Evolutionary conservation across 2,797 vertebrate genomes (phyloP), one percentile per base, ranked within the genome.

Genomic region (Clarias fuscus): DNA sequence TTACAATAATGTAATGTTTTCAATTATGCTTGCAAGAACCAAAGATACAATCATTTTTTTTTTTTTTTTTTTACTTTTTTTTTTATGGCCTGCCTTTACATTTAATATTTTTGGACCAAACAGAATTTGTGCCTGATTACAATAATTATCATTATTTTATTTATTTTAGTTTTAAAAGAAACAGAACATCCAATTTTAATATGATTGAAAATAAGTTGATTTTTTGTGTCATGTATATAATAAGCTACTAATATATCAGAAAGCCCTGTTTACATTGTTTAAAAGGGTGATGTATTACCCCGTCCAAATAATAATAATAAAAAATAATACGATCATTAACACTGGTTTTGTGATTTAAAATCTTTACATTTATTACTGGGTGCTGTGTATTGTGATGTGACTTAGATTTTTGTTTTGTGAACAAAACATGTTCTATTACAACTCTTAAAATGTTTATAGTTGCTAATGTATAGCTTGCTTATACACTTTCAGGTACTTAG

Each of bases 141-240:
- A 53, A 24, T 56, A 56, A 75, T 20, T 22, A 30, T 13, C 61
- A 59, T 67, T 48, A 4, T 40, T 70, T 83, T 65, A 84, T 79
- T 87, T 84, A 83, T 72, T 84, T 70, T 43, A 68, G 65, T 79
- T 62, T 85, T 20, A 58, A 86, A 86, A 48, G 37, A 7, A 65
- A 27, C 15, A 22, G 68, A 11, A 24, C 43, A 68, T 18, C 40
- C 33, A 43, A 48, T 61, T 77, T 30, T 30, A 84, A 37, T 76
- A 76, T 30, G 33, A 64, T 43, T 33, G 20, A 61, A 58, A 75
- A 37, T 6, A 30, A n/a, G 20, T 68, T 82, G 10, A 75, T 80
- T 56, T 84, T 67, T 43, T 75, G 22, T 64, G 61, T 56, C 73
- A 56, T 84, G 86, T 84, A 84, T 43, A 87, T 37, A 84, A 71